Evolutionary conservation across 37 sponge, comb jelly and placozoan genomes (phyloP).

Genomic region (Ephydatia muelleri): DNA sequence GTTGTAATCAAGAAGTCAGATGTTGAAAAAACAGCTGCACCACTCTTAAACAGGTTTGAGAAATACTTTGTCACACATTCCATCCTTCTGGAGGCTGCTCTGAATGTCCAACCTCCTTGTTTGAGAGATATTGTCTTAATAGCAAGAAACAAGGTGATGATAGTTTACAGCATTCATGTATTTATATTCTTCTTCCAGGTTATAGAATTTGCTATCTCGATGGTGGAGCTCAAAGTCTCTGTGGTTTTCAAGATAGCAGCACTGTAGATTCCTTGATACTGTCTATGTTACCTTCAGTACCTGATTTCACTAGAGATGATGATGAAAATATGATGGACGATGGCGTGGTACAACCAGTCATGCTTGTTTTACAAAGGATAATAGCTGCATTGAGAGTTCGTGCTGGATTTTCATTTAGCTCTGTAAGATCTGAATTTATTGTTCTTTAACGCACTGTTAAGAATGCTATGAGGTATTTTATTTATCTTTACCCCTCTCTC

Average conservation of each 20-base stretch:
- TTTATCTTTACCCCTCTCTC: not conserved
- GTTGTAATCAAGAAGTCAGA: conserved; percentile 78
- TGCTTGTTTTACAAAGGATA: not conserved
- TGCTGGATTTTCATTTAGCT: conserved; percentile 15
- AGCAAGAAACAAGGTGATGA: conserved; percentile 65
- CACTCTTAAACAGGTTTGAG: conserved; percentile 87
- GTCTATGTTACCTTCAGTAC: conserved; percentile 14
- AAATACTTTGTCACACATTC: conserved; percentile 75
- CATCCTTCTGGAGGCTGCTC: conserved; percentile 59
- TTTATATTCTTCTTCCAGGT: conserved; percentile 10
- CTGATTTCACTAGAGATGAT: not conserved
- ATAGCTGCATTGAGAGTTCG: not conserved
- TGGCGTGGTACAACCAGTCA: not conserved
- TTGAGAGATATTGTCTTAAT: conserved; percentile 38
- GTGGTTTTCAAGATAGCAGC: conserved; percentile 21
- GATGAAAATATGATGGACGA: not conserved
- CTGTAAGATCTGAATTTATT: not conserved
- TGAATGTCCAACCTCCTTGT: conserved; percentile 71
- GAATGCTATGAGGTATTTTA: not conserved
- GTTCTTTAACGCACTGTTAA: too few species aligned
- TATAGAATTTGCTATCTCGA: conserved; percentile 14
- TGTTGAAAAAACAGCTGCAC: conserved; percentile 71
- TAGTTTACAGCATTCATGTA: not conserved
- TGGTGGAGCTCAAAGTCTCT: conserved; percentile 15
- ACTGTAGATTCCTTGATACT: conserved; percentile 37